These are phyloP conservation scores for Diachrysia chrysitis DNA, from an alignment of 2,888 invertebrate genomes.

Conservation along the genomic window DNA sequence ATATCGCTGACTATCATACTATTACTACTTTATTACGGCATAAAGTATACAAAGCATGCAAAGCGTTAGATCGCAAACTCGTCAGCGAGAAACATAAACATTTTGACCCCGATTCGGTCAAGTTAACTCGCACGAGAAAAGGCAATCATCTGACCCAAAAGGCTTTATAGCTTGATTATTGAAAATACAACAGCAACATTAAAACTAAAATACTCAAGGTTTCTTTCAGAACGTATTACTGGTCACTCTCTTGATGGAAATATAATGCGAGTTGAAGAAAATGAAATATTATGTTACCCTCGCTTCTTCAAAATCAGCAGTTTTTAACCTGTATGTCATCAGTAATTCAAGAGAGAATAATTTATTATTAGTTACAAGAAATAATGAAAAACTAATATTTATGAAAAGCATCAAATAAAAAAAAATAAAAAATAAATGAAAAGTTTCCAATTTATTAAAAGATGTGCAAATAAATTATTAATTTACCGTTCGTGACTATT, in stretches of 20 bases:
- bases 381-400: too few species aligned
- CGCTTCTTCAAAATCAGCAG: too few species aligned
- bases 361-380: not conserved
- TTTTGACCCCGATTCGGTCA: conserved; percentile 12
- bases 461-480: not conserved
- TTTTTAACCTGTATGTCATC: too few species aligned
- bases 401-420: too few species aligned
- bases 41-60: too few species aligned
- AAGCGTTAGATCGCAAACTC: not conserved
- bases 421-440: not conserved
- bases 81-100: conserved; percentile 10
- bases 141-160: conserved; percentile 2
- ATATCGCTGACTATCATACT: too few species aligned
- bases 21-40: too few species aligned
- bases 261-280: too few species aligned
- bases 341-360: too few species aligned
- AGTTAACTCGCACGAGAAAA: conserved; percentile 9
- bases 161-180: not conserved
- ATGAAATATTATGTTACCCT: too few species aligned
- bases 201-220: not conserved
- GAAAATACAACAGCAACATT: conserved; percentile 1
- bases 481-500: not conserved
- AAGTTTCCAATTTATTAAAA: not conserved
- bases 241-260: not conserved
- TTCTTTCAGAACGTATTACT: not conserved